Base-by-base conservation (phyloP, 1,140 invertebrate genomes). In the Drosophila quadrilineata region DNA sequence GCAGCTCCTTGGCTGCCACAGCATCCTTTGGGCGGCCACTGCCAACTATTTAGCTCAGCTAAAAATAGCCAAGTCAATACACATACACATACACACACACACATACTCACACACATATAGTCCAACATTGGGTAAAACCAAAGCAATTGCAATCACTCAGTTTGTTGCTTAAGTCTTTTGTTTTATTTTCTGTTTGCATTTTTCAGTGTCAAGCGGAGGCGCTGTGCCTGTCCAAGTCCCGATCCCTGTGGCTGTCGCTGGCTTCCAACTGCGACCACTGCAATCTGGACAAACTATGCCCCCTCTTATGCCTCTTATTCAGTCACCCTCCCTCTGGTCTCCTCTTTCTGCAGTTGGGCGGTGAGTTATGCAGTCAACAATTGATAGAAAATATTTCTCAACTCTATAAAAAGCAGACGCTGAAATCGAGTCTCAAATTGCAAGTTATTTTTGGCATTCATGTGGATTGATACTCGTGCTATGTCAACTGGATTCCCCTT, bases 151-250 rank as follows among this genome's bases (percentile, higher is more conserved):
- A 85, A 85, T 85, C 79, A 85, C 79, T 85, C 79, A 85, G 79
- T 85, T 85, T 79, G 79, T 85, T 85, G 79, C 80, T 85, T 71
- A 75, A 85, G 79, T 86, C 79, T 86, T 85, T 85, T 85, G 80
- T 86, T 86, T 85, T 85, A 86, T 86, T 85, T 45, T 85, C 75
- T 85, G 79, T 86, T 85, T 85, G 79, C 79, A 86, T 86, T 86
- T 80, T 79, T 85, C 80, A 85, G 75, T 84, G 79, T 85, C 79
- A 85, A 65, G 19, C 71, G 16, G 19, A 38, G 56, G 50, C 40
- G 22, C 49, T 40, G 35, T 12, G 50, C 33, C 36, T 33, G n/a
- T 6, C 12, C n/a, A n/a, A n/a, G n/a, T n/a, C n/a, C n/a, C n/a
- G n/a, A n/a, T n/a, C n/a, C n/a, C n/a, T n/a, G n/a, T n/a, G n/a